A percentile compares a stretch with the other conserved stretches of the same genome.
Evolutionary conservation across 2,113 vertebrate species (phyloP).

Genomic region (Conger conger): DNA sequence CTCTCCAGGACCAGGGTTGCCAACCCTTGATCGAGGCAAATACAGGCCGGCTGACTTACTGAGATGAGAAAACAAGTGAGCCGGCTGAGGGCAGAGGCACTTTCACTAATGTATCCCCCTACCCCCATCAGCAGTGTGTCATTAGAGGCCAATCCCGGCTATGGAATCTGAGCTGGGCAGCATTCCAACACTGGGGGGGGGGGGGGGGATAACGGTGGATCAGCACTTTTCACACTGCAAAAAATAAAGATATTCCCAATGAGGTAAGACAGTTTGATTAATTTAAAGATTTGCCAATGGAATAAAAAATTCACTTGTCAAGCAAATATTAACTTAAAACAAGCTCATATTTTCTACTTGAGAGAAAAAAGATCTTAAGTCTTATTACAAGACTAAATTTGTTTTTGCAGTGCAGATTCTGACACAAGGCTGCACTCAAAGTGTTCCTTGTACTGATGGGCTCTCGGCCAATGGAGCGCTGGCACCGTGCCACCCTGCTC

Average conservation of each 20-base stretch:
- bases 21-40: constrained; percentile 77
- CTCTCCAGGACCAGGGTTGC: too few species aligned
- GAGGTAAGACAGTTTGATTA: too few species aligned
- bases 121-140: background rate
- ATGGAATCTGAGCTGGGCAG: constrained; percentile 5
- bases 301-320: too few species aligned
- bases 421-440: background rate
- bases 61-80: constrained; percentile 47
- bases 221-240: background rate
- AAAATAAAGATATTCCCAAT: too few species aligned
- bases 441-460: background rate
- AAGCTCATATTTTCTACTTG: too few species aligned
- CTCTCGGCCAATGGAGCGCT: background rate
- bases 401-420: too few species aligned
- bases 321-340: too few species aligned
- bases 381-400: too few species aligned
- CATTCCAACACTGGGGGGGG: background rate
- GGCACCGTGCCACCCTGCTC: background rate
- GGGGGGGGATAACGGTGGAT: background rate
- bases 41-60: constrained; percentile 70
- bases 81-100: constrained; percentile 42
- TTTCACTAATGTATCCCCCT: background rate
- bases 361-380: too few species aligned
- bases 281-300: too few species aligned
- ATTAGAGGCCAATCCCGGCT: background rate